Conservation (phyloP, 92 coral and sea anemone genomes). For the Actinostola sp. region DNA sequence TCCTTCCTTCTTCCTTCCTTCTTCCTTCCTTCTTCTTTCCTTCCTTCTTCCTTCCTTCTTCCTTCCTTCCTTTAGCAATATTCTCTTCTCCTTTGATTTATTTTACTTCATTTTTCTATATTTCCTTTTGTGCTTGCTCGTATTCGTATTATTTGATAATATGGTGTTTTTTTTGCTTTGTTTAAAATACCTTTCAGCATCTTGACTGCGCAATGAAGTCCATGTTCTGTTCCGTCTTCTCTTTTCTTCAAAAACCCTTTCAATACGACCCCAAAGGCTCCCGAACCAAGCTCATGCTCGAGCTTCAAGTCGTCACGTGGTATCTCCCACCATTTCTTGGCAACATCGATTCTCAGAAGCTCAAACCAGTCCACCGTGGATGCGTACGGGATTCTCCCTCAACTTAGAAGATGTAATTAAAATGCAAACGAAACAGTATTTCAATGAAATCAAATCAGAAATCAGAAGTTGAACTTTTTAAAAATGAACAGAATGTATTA, state of each 20-base stretch:
- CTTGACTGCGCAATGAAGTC: constrained; percentile 44
- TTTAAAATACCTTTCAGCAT: constrained; percentile 53
- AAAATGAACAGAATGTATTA: too few species aligned
- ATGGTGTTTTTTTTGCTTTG: not conserved
- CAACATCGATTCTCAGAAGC: constrained; percentile 3
- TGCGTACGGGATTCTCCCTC: constrained; percentile 17
- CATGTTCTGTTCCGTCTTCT: constrained; percentile 5
- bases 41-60: too few species aligned
- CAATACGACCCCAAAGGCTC: constrained; percentile 49
- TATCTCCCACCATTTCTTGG: constrained; percentile 44
- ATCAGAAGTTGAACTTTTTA: too few species aligned
- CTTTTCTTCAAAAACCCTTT: constrained; percentile 26
- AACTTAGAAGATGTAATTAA: constrained; percentile 2
- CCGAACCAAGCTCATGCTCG: constrained; percentile 40
- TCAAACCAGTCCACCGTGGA: constrained; percentile 18
- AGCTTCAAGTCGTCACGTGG: constrained; percentile 39
- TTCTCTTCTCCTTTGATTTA: too few species aligned
- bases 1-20: too few species aligned
- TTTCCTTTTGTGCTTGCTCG: too few species aligned
- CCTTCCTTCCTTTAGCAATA: too few species aligned
- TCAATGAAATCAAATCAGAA: not conserved
- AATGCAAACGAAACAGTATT: too few species aligned
- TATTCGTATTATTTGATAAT: not conserved
- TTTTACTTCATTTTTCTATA: too few species aligned
- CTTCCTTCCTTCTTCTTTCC: too few species aligned